These are phyloP conservation scores for Agapostemon virescens DNA, from an alignment of 2,888 invertebrate genomes.

Conservation along the genomic window DNA sequence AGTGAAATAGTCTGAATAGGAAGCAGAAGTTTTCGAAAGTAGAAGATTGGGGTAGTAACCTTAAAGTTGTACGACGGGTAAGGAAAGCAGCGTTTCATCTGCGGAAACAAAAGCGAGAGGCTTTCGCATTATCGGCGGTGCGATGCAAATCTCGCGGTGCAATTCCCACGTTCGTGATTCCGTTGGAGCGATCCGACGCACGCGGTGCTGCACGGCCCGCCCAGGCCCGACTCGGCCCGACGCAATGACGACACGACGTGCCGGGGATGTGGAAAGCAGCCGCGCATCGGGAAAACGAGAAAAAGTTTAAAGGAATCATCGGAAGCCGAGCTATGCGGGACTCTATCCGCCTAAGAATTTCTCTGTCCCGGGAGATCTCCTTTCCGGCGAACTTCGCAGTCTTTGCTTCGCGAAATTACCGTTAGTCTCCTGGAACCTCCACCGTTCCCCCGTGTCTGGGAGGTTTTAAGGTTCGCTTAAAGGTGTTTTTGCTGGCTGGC, in stretches of 20 bases:
- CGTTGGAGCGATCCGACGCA: slow-evolving; percentile 28
- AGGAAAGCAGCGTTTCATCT: slow-evolving; percentile 6
- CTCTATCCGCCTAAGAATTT: slow-evolving; percentile 43
- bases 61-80: not conserved
- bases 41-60: not conserved
- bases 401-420: slow-evolving; percentile 47
- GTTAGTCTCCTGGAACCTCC: slow-evolving; percentile 28
- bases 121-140: slow-evolving; percentile 41
- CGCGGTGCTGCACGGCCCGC: slow-evolving; percentile 21
- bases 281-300: slow-evolving; percentile 41
- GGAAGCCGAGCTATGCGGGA: slow-evolving; percentile 50
- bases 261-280: slow-evolving; percentile 41
- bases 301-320: slow-evolving; percentile 56
- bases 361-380: slow-evolving; percentile 41
- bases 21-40: not conserved
- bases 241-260: slow-evolving; percentile 33
- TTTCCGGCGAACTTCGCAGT: slow-evolving; percentile 43
- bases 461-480: slow-evolving; percentile 41
- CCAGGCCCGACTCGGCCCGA: not conserved
- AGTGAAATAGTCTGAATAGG: not conserved
- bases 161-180: slow-evolving; percentile 50
- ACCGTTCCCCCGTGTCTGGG: not conserved
- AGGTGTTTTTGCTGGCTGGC: slow-evolving; percentile 20
- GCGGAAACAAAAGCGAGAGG: slow-evolving; percentile 6
- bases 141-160: slow-evolving; percentile 55